Percentiles rank a stretch among this genome's conserved stretches.
phyloP scores from a whole-genome alignment of 2,888 invertebrate species.

The Philaethria dido region DNA sequence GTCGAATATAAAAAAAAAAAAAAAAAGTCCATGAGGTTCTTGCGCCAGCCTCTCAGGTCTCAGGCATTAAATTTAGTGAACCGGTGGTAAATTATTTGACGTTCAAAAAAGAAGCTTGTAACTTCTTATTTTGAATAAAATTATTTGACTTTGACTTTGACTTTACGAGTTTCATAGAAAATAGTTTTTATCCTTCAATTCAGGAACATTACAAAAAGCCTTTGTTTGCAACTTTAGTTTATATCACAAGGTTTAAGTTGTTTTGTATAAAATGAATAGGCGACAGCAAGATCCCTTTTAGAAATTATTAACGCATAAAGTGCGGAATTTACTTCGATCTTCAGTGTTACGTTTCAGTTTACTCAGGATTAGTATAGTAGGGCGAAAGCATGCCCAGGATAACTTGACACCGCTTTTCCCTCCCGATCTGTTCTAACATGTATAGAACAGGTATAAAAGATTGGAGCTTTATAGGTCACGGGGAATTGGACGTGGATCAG shows the following conservation, averaged over 20 bases:
- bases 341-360: conserved; percentile 61
- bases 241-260: background rate
- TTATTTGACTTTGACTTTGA: too few relatives aligned
- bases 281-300: conserved; percentile 24
- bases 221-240: background rate
- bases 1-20: too few relatives aligned
- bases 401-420: conserved; percentile 21
- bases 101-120: too few relatives aligned
- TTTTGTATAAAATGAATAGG: conserved; percentile 15
- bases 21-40: too few relatives aligned
- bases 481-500: conserved; percentile 20
- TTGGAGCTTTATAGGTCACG: conserved; percentile 19
- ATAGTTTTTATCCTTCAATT: too few relatives aligned
- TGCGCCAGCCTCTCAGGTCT: too few relatives aligned
- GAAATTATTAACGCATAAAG: conserved; percentile 45
- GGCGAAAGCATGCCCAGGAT: conserved; percentile 28
- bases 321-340: conserved; percentile 50
- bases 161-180: too few relatives aligned
- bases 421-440: conserved; percentile 12
- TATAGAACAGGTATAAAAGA: conserved; percentile 20
- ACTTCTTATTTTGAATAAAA: too few relatives aligned
- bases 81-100: too few relatives aligned
- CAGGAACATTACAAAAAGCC: background rate
- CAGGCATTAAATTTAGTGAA: too few relatives aligned
- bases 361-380: conserved; percentile 53